Conservation (phyloP, 2,888 invertebrate species). For the Phaedon cochleariae region DNA sequence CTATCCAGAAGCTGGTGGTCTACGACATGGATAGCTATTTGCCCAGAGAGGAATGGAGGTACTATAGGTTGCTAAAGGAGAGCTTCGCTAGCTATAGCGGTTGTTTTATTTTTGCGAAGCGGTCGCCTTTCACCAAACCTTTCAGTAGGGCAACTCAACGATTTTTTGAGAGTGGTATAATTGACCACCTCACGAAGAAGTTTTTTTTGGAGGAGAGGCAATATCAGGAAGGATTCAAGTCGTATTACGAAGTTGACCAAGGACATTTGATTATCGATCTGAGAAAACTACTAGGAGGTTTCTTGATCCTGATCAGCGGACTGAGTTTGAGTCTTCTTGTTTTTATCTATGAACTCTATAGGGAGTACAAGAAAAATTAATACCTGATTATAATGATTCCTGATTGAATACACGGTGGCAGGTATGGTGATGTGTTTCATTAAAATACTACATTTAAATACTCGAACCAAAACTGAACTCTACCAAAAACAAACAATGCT, state of each 20-base stretch:
- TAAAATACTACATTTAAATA: too few relatives aligned
- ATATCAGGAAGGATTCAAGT: conserved; percentile 27
- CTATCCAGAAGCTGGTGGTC: conserved; percentile 41
- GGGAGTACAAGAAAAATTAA: not conserved
- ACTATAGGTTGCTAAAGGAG: conserved; percentile 41
- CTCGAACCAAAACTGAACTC: not conserved
- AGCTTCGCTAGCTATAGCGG: conserved; percentile 41
- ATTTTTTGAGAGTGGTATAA: conserved; percentile 44
- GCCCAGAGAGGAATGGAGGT: conserved; percentile 29
- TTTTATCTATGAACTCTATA: conserved; percentile 35
- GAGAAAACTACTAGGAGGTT: conserved; percentile 34
- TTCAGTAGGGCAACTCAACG: conserved; percentile 31
- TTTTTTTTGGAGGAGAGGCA: conserved; percentile 1
- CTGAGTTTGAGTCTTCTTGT: conserved; percentile 28
- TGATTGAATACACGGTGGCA: too few relatives aligned
- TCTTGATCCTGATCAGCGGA: conserved; percentile 36
- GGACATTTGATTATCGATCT: conserved; percentile 29
- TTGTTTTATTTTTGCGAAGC: conserved; percentile 41
- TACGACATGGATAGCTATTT: conserved; percentile 40
- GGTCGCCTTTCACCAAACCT: conserved; percentile 43
- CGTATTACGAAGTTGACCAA: conserved; percentile 23
- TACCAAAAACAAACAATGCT: not conserved
- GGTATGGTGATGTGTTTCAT: too few relatives aligned
- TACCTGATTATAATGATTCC: too few relatives aligned
- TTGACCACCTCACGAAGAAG: conserved; percentile 32